Percentiles rank a stretch among this genome's conserved stretches.
Evolutionary conservation across 2,113 vertebrate species (phyloP).

Genomic region (Spea bombifrons): DNA sequence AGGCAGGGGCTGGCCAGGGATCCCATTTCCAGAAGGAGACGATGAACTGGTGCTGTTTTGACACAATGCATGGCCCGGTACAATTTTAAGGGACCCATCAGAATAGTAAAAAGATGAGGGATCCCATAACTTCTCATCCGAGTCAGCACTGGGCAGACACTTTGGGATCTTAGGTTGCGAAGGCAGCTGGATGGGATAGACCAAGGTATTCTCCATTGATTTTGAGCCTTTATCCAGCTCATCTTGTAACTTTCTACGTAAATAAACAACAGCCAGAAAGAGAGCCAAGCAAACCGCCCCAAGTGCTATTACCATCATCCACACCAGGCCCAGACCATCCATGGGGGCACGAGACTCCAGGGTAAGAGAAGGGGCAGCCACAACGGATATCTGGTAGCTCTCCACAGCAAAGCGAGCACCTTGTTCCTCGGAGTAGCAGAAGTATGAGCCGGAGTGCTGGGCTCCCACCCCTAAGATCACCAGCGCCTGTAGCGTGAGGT

Average conservation of each 20-base stretch:
- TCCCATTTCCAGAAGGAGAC: constrained; percentile 68
- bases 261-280: constrained; percentile 77
- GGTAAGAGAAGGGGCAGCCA: constrained; percentile 71
- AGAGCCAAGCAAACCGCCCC: constrained; percentile 81
- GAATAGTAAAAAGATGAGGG: constrained; percentile 92
- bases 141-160: constrained; percentile 78
- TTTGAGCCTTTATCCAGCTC: constrained; percentile 83
- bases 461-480: constrained; percentile 73
- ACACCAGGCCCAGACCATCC: constrained; percentile 83
- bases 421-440: constrained; percentile 85
- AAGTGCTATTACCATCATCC: constrained; percentile 87
- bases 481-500: constrained; percentile 74
- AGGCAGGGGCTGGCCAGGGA: constrained; percentile 89
- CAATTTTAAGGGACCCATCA: constrained; percentile 92
- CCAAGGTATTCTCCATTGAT: constrained; percentile 84
- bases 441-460: constrained; percentile 75
- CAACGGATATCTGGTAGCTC: constrained; percentile 77
- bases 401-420: constrained; percentile 75
- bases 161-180: constrained; percentile 80
- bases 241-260: constrained; percentile 80
- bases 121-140: constrained; percentile 89
- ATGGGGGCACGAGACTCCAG: constrained; percentile 82
- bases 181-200: constrained; percentile 89
- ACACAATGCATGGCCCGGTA: constrained; percentile 86
- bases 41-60: constrained; percentile 70